Conservation (phyloP, 2,888 invertebrate genomes). For the Tipula unca region DNA sequence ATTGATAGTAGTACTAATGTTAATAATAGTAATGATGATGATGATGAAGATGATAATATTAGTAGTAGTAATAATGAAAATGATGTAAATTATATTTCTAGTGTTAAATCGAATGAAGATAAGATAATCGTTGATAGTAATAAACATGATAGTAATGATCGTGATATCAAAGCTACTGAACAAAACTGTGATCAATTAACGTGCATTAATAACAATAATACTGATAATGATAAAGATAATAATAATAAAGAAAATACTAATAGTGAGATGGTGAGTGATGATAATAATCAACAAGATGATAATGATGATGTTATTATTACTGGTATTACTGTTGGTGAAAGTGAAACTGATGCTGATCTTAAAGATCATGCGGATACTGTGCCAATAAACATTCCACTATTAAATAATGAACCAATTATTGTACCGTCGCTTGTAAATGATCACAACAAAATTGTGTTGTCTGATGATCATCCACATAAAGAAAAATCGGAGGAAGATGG, state of each 20-base stretch:
- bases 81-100: conserved; percentile 14
- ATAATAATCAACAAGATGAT: not conserved
- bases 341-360: not conserved
- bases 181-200: conserved; percentile 15
- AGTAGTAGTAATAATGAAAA: conserved; percentile 15
- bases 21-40: not conserved
- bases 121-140: conserved; percentile 21
- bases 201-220: conserved; percentile 19
- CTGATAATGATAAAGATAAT: not conserved
- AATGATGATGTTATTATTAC: conserved; percentile 2
- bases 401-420: not conserved
- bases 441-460: not conserved
- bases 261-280: not conserved
- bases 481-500: not conserved
- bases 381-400: not conserved
- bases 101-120: conserved; percentile 17
- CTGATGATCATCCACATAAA: not conserved
- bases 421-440: not conserved
- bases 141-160: not conserved
- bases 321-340: conserved; percentile 15
- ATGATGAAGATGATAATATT: not conserved
- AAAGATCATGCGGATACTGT: not conserved
- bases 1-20: not conserved
- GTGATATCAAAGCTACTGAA: conserved; percentile 3
- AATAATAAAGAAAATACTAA: not conserved